These are phyloP conservation scores for Nasonia oneida DNA, from an alignment of 2,888 invertebrate genomes.

Conservation along the genomic window DNA sequence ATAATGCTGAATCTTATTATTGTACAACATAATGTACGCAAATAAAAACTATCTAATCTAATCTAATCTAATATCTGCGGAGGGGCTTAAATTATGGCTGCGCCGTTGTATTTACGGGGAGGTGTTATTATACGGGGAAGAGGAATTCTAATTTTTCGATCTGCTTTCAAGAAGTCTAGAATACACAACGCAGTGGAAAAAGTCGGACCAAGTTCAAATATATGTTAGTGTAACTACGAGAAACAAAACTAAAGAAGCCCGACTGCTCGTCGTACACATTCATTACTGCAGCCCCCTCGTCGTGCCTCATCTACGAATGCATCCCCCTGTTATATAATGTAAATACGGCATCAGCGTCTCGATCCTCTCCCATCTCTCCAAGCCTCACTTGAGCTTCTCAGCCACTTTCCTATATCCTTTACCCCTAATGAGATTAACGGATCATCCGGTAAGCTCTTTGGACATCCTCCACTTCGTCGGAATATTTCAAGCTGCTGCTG, in stretches of 20 bases:
- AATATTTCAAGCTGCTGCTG: conserved; percentile 60
- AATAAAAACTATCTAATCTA: too few relatives aligned
- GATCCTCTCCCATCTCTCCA: not conserved
- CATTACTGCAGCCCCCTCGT: not conserved
- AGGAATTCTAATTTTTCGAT: too few relatives aligned
- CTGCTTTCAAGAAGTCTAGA: too few relatives aligned
- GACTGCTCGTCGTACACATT: not conserved
- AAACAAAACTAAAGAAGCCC: too few relatives aligned
- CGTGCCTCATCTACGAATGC: not conserved
- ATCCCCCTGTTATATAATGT: not conserved
- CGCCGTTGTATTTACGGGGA: not conserved
- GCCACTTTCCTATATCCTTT: conserved; percentile 4
- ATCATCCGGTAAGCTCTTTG: conserved; percentile 66
- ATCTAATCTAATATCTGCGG: not conserved
- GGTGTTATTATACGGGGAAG: not conserved
- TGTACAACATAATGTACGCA: too few relatives aligned
- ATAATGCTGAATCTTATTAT: too few relatives aligned
- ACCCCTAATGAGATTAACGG: conserved; percentile 65
- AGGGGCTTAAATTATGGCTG: not conserved
- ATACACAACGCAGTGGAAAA: too few relatives aligned
- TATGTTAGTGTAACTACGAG: too few relatives aligned
- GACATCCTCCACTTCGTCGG: conserved; percentile 62
- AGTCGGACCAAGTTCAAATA: too few relatives aligned
- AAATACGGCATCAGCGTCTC: conserved; percentile 2
- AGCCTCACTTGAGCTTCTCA: conserved; percentile 2